Conservation (phyloP, 2,797 vertebrate genomes). For the Spinibarbus caldwelli region DNA sequence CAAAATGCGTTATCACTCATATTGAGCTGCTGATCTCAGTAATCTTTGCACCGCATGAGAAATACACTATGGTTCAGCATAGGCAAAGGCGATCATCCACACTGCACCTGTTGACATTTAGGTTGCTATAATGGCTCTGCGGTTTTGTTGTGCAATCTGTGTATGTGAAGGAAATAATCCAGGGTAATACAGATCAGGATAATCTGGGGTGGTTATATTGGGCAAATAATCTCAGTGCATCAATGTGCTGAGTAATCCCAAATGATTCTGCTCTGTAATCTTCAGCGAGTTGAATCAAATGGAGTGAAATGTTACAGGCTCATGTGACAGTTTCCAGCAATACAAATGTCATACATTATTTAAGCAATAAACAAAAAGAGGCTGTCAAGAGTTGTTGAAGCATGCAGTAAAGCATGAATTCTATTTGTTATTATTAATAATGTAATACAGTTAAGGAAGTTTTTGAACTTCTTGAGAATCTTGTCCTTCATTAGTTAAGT, state of each 20-base stretch:
- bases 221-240: slow-evolving; percentile 37
- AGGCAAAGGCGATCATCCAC: neutral
- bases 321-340: neutral
- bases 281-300: slow-evolving; percentile 2
- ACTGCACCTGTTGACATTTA: slow-evolving; percentile 5
- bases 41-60: neutral
- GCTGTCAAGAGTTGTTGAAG: neutral
- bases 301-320: neutral
- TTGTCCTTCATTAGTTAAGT: neutral
- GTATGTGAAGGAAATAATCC: slow-evolving; percentile 39
- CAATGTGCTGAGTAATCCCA: slow-evolving; percentile 32
- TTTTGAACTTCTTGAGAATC: neutral
- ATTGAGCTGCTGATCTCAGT: neutral
- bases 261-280: slow-evolving; percentile 26
- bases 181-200: slow-evolving; percentile 34
- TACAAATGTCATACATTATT: neutral
- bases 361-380: neutral
- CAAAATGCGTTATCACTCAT: neutral
- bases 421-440: neutral
- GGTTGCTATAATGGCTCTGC: slow-evolving; percentile 9
- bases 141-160: slow-evolving; percentile 5
- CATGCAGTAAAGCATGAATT: neutral
- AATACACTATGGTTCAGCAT: neutral
- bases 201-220: slow-evolving; percentile 37
- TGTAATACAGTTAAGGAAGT: neutral